Evolutionary conservation across 2,113 vertebrate species (phyloP).

Genomic region (Callionymus lyra): DNA sequence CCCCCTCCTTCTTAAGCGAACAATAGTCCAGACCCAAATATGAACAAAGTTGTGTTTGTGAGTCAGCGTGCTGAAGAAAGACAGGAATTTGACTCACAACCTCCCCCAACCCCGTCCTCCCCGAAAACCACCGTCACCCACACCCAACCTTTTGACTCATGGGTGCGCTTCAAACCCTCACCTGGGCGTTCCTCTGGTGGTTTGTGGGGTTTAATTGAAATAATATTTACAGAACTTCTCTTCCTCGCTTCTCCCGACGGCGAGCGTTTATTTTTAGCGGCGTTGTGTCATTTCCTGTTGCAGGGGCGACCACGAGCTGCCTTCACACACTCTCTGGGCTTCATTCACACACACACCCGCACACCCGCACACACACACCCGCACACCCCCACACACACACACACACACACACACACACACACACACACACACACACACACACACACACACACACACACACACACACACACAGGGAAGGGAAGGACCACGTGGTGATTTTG

Average conservation of each 20-base stretch:
- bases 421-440: too few relatives aligned
- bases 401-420: too few relatives aligned
- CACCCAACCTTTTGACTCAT: constrained; percentile 26
- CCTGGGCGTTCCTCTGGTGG: constrained; percentile 38
- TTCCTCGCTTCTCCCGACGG: constrained; percentile 61
- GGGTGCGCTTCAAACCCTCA: constrained; percentile 20
- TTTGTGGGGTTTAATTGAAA: constrained; percentile 61
- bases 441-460: too few relatives aligned
- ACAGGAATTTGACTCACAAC: constrained; percentile 21
- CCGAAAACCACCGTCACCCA: constrained; percentile 15
- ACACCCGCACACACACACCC: too few relatives aligned
- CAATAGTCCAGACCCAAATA: constrained; percentile 7
- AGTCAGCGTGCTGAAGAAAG: constrained; percentile 26
- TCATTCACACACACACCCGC: constrained; percentile 10
- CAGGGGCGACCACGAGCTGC: constrained; percentile 34
- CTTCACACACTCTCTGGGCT: constrained; percentile 13
- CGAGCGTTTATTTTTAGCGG: constrained; percentile 65
- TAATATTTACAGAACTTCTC: constrained; percentile 66
- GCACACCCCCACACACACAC: too few relatives aligned
- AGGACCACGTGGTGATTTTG: too few relatives aligned
- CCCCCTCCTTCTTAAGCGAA: too few relatives aligned
- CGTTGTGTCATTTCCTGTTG: constrained; percentile 68
- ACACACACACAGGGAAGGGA: too few relatives aligned
- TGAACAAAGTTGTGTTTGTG: constrained; percentile 9
- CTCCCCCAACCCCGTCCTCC: constrained; percentile 1